Percentiles rank a stretch among this genome's conserved stretches.
Evolutionary conservation across 1,140 invertebrate genomes (phyloP).

Genomic region (Orussus abietinus): DNA sequence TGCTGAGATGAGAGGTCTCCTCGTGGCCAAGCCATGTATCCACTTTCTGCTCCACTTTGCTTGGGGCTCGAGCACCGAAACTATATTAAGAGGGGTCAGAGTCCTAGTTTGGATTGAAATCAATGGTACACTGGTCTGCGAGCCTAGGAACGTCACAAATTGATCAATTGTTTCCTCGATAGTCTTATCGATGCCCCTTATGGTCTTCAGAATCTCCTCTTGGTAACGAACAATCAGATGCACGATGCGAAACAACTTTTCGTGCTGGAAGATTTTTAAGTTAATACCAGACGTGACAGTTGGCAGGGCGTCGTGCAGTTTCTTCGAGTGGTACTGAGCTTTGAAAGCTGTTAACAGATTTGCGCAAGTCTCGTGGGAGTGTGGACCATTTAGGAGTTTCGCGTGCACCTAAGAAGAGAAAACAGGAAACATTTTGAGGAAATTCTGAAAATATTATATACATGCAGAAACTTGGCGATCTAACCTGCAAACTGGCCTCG

Average conservation of each 20-base stretch:
- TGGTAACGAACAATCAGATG: slow-evolving; percentile 39
- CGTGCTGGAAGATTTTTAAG: slow-evolving; percentile 46
- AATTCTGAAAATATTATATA: no score
- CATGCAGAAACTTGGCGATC: no score
- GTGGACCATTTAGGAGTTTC: slow-evolving; percentile 31
- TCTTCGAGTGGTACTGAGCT: slow-evolving; percentile 32
- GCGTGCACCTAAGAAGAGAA: no score
- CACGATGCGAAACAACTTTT: slow-evolving; percentile 44
- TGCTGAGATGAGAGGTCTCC: slow-evolving; percentile 32
- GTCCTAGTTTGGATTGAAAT: slow-evolving; percentile 26
- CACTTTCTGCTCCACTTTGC: slow-evolving; percentile 45
- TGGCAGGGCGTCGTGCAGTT: slow-evolving; percentile 35
- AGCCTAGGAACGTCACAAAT: slow-evolving; percentile 40
- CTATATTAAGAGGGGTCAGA: slow-evolving; percentile 36
- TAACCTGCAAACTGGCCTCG: slow-evolving; percentile 42
- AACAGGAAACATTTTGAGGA: no score
- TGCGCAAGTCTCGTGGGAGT: slow-evolving; percentile 28
- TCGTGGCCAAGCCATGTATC: slow-evolving; percentile 36
- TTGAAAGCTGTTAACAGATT: slow-evolving; percentile 39
- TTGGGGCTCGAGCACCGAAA: slow-evolving; percentile 43
- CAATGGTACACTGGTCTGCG: no score
- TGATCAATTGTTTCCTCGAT: slow-evolving; percentile 45
- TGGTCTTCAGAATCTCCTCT: slow-evolving; percentile 38
- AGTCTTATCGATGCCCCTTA: slow-evolving; percentile 32
- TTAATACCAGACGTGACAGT: slow-evolving; percentile 42